These are phyloP conservation scores for Macrocentrus cingulum DNA, from an alignment of 1,140 invertebrate species.

Conservation along the genomic window DNA sequence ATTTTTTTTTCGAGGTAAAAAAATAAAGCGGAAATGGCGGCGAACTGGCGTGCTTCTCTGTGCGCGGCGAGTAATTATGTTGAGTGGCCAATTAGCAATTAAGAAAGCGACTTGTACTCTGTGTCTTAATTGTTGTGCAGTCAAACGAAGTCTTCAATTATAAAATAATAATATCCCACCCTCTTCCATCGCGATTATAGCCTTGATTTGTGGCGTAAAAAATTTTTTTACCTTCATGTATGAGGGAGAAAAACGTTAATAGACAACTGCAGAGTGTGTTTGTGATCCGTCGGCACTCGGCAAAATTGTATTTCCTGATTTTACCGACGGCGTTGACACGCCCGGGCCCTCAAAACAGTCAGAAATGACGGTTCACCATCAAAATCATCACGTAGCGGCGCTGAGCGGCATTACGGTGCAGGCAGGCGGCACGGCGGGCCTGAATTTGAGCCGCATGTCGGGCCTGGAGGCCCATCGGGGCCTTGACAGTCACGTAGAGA, in stretches of 20 bases:
- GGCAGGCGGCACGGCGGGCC: slow-evolving; percentile 38
- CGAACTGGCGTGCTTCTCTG: slow-evolving; percentile 37
- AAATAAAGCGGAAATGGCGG: slow-evolving; percentile 45
- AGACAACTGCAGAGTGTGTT: too few species aligned
- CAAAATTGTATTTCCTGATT: too few species aligned
- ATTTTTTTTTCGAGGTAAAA: slow-evolving; percentile 28
- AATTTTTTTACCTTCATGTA: too few species aligned
- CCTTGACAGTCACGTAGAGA: slow-evolving; percentile 41
- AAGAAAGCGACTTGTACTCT: slow-evolving; percentile 35
- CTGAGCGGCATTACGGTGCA: slow-evolving; percentile 51
- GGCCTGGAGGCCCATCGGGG: slow-evolving; percentile 46
- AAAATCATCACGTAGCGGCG: slow-evolving; percentile 56
- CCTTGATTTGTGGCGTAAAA: too few species aligned
- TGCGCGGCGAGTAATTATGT: slow-evolving; percentile 45
- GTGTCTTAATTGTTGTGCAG: slow-evolving; percentile 18
- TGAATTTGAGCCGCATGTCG: slow-evolving; percentile 53
- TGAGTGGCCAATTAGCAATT: slow-evolving; percentile 52
- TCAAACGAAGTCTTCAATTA: slow-evolving; percentile 12
- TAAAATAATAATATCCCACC: not conserved
- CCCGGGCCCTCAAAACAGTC: slow-evolving; percentile 46
- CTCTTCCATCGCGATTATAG: not conserved
- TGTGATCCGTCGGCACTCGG: too few species aligned
- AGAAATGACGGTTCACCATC: slow-evolving; percentile 59
- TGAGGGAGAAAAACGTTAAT: too few species aligned
- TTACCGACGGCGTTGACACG: slow-evolving; percentile 44